Evolutionary conservation across 1,140 invertebrate species (phyloP).

Genomic region (Agrilus planipennis): DNA sequence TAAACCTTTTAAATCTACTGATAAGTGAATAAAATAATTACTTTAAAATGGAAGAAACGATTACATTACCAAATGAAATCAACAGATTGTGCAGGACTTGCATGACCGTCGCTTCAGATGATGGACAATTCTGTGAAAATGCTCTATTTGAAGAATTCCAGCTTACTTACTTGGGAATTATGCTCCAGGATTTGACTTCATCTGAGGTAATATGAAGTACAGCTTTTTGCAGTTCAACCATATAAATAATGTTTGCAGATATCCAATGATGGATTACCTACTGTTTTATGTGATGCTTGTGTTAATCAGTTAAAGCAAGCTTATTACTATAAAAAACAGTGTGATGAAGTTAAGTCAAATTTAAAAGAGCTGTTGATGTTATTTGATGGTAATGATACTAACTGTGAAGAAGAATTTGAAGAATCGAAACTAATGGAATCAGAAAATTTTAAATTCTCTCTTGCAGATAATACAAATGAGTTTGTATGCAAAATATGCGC

Average conservation of each 20-base stretch:
- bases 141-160: background rate
- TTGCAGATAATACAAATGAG: background rate
- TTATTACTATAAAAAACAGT: conserved; percentile 8
- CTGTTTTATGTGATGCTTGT: conserved; percentile 5
- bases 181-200: conserved; percentile 1
- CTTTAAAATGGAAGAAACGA: no score
- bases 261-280: conserved; percentile 6
- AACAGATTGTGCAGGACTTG: conserved; percentile 9
- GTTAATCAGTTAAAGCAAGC: conserved; percentile 6
- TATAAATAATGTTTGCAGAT: background rate
- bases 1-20: no score
- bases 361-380: background rate
- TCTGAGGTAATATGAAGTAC: background rate
- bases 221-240: no score
- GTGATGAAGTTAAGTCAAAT: conserved; percentile 3
- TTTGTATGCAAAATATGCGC: conserved; percentile 4
- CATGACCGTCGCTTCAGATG: conserved; percentile 5
- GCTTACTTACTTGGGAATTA: background rate
- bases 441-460: background rate
- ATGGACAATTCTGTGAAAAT: background rate
- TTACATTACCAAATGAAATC: conserved; percentile 11
- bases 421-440: background rate
- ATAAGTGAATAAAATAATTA: no score
- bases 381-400: background rate
- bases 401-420: background rate